Evolutionary conservation across 92 coral and sea anemone genomes (phyloP).

Genomic region (Plumapathes pennacea): DNA sequence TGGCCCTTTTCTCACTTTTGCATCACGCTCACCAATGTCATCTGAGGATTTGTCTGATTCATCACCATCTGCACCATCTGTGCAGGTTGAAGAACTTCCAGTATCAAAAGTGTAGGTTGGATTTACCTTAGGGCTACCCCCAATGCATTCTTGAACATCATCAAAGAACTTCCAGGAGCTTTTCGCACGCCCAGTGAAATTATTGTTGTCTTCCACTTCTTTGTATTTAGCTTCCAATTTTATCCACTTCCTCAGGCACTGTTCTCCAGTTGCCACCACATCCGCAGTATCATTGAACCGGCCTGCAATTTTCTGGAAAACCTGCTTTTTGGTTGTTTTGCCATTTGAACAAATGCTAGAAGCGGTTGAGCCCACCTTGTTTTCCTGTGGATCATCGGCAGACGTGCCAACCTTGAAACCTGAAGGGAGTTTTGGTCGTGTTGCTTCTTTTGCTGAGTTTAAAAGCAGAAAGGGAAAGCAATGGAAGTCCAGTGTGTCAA

Average conservation of each 20-base stretch:
- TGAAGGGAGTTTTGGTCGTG: too few relatives aligned
- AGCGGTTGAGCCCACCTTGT: too few relatives aligned
- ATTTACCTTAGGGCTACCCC: conserved; percentile 5
- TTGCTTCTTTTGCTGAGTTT: too few relatives aligned
- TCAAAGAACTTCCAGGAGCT: conserved; percentile 1
- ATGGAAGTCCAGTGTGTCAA: too few relatives aligned
- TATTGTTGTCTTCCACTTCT: conserved; percentile 9
- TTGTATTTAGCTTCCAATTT: conserved; percentile 5
- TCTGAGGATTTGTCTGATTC: conserved; percentile 2
- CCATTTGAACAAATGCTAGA: background rate
- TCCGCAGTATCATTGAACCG: conserved; percentile 5
- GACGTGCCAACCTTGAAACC: too few relatives aligned
- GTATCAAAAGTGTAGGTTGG: conserved; percentile 5
- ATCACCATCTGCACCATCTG: conserved; percentile 12
- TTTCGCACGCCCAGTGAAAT: conserved; percentile 11
- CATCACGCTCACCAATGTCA: background rate
- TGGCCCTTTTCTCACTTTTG: background rate
- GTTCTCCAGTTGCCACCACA: conserved; percentile 3
- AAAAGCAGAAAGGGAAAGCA: too few relatives aligned
- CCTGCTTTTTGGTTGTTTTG: conserved; percentile 5
- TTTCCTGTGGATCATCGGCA: too few relatives aligned
- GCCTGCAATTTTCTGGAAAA: conserved; percentile 3
- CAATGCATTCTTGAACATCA: conserved; percentile 3
- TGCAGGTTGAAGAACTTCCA: background rate
- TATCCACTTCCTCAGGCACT: conserved; percentile 2